Evolutionary conservation across 2,113 vertebrate genomes (phyloP).

Genomic region (Chaetops frenatus): DNA sequence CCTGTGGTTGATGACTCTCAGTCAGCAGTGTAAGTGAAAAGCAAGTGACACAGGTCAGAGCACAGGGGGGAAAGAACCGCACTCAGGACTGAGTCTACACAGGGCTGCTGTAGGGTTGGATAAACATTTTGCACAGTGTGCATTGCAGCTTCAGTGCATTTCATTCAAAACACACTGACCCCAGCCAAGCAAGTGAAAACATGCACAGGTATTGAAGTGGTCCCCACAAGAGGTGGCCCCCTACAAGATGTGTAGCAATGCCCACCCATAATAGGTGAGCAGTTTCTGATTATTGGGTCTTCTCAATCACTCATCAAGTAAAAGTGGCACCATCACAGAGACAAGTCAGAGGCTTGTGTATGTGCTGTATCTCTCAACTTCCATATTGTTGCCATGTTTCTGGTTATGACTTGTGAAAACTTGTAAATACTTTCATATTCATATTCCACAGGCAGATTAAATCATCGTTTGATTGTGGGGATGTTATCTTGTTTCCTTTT

Average conservation of each 20-base stretch:
- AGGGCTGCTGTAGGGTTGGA: not conserved
- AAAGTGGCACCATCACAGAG: not conserved
- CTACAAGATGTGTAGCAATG: not conserved
- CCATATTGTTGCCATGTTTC: not conserved
- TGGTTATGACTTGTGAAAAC: not conserved
- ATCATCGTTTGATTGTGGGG: not conserved
- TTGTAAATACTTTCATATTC: not conserved
- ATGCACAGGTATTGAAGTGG: not conserved
- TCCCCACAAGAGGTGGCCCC: not conserved
- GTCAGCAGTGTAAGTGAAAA: not conserved
- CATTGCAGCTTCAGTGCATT: rapidly evolving
- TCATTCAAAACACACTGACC: not conserved
- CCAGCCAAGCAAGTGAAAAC: not conserved
- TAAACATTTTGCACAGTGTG: not conserved
- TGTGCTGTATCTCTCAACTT: not conserved
- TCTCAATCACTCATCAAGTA: not conserved
- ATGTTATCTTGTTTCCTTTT: not conserved
- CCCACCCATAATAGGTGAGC: not conserved
- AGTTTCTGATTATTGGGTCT: not conserved
- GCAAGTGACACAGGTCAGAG: not conserved
- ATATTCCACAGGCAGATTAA: not conserved
- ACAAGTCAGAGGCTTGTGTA: not conserved
- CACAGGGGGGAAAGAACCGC: not conserved
- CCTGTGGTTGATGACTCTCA: not conserved
- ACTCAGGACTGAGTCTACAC: not conserved